Percentiles rank a stretch among this genome's conserved stretches.
These are phyloP conservation scores for Spodoptera frugiperda DNA, from an alignment of 1,140 invertebrate genomes.

Conservation along the genomic window DNA sequence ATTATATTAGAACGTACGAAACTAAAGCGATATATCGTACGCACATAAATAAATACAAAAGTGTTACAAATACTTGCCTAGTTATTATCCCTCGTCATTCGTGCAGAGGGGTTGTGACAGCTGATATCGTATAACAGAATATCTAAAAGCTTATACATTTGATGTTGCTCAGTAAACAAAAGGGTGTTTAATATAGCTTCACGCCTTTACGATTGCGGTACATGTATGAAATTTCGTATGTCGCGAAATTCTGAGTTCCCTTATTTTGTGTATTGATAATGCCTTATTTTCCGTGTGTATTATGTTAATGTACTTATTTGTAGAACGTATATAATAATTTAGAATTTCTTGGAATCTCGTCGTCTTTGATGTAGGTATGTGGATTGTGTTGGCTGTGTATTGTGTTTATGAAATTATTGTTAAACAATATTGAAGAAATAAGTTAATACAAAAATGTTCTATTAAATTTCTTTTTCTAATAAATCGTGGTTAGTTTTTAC, in stretches of 20 bases:
- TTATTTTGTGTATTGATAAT: neutral
- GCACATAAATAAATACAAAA: slow-evolving; percentile 20
- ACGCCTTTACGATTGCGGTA: slow-evolving; percentile 16
- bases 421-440: too few relatives aligned
- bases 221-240: neutral
- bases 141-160: slow-evolving; percentile 29
- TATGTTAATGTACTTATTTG: too few relatives aligned
- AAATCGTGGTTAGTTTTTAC: too few relatives aligned
- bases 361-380: too few relatives aligned
- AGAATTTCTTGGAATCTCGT: too few relatives aligned
- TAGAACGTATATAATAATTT: too few relatives aligned
- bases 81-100: slow-evolving; percentile 51
- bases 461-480: too few relatives aligned
- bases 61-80: slow-evolving; percentile 25
- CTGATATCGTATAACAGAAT: slow-evolving; percentile 46
- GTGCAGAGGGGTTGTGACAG: slow-evolving; percentile 43
- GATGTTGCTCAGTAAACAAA: slow-evolving; percentile 42
- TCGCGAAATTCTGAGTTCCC: neutral
- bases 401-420: too few relatives aligned
- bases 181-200: slow-evolving; percentile 19
- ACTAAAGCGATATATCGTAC: neutral
- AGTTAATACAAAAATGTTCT: too few relatives aligned
- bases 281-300: neutral
- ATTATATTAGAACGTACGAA: neutral
- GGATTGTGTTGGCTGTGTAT: too few relatives aligned